Percentiles rank a stretch among this genome's conserved stretches.
Evolutionary conservation across 2,888 invertebrate genomes (phyloP).

Genomic region (Phortica magna): DNA sequence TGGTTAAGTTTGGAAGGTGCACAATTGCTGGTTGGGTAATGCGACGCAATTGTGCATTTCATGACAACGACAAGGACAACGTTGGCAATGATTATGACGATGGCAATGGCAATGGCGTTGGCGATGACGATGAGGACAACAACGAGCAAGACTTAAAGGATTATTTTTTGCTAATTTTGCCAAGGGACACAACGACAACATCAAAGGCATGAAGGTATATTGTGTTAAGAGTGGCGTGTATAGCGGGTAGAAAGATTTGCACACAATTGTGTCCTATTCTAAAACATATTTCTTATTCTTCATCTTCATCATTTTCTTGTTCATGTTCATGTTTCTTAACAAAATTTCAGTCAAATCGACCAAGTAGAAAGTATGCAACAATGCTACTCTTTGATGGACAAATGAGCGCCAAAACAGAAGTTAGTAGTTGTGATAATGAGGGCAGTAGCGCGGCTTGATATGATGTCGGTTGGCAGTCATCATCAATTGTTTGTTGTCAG

Average conservation of each 20-base stretch:
- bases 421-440: background rate
- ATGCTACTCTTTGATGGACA: slow-evolving; percentile 15
- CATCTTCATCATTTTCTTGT: background rate
- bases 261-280: background rate
- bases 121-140: slow-evolving; percentile 5
- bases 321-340: background rate
- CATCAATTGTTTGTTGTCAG: no score
- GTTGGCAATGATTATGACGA: slow-evolving; percentile 59
- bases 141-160: slow-evolving; percentile 65
- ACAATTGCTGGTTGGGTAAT: slow-evolving; percentile 1
- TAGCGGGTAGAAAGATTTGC: background rate
- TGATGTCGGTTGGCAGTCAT: background rate
- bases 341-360: background rate
- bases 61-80: slow-evolving; percentile 54
- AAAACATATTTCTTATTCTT: background rate
- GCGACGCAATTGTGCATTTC: slow-evolving; percentile 10
- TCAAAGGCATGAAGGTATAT: slow-evolving; percentile 43
- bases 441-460: background rate
- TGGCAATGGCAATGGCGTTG: slow-evolving; percentile 62
- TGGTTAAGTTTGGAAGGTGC: background rate
- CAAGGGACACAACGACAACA: slow-evolving; percentile 23
- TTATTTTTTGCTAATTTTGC: slow-evolving; percentile 69
- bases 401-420: slow-evolving; percentile 9
- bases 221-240: no score
- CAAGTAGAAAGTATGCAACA: background rate